Conservation (phyloP, 2,888 invertebrate genomes). For the Andrena fulva region DNA sequence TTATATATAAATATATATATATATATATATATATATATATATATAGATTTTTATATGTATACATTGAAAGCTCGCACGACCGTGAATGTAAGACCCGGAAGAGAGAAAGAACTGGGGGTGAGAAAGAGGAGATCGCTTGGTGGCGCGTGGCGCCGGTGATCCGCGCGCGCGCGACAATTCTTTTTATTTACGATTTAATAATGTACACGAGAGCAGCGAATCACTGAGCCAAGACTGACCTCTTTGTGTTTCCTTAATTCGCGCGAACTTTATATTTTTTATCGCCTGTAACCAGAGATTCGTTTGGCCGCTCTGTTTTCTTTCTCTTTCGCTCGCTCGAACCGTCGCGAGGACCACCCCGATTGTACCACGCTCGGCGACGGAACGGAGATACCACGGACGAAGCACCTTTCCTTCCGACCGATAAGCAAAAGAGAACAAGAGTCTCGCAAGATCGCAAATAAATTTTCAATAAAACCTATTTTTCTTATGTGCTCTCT, state of each 20-base stretch:
- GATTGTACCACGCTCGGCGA: conserved; percentile 7
- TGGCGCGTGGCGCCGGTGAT: conserved; percentile 65
- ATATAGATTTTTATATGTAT: conserved; percentile 49
- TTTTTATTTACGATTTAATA: conserved; percentile 65
- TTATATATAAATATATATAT: conserved; percentile 65
- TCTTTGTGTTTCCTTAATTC: conserved; percentile 65
- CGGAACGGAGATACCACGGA: conserved; percentile 15
- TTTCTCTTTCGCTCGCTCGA: conserved; percentile 48
- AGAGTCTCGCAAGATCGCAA: conserved; percentile 49
- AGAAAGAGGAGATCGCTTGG: conserved; percentile 50
- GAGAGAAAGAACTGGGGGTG: conserved; percentile 30
- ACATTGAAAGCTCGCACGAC: conserved; percentile 72
- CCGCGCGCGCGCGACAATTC: conserved; percentile 47
- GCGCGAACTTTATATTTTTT: conserved; percentile 37
- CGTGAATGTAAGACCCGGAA: conserved; percentile 67
- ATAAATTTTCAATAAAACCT: conserved; percentile 60
- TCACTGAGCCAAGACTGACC: conserved; percentile 71
- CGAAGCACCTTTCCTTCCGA: conserved; percentile 12
- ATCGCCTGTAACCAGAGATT: conserved; percentile 13
- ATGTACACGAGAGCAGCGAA: conserved; percentile 73
- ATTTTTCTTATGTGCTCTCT: conserved; percentile 55
- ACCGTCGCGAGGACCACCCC: conserved; percentile 26
- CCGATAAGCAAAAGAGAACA: conserved; percentile 16
- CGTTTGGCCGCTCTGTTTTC: conserved; percentile 46
- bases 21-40: conserved; percentile 52